phyloP scores from a whole-genome alignment of 2,797 vertebrate genomes.

The Chelon labrosus region DNA sequence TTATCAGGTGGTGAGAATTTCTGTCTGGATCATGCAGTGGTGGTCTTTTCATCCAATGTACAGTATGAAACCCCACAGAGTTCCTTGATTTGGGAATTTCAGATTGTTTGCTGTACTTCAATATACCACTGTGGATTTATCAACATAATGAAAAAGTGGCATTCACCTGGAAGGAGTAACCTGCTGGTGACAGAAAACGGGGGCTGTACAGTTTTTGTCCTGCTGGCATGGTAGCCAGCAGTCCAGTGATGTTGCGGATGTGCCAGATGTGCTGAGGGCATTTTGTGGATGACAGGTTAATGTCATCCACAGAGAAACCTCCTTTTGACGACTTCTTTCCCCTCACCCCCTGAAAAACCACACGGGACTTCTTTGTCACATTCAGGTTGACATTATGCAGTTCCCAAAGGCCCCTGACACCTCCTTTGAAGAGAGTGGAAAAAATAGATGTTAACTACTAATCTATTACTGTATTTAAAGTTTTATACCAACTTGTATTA shows the following conservation, averaged over 20 bases:
- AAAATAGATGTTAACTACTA: not conserved
- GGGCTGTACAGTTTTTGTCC: slow-evolving; percentile 79
- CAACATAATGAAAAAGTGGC: not conserved
- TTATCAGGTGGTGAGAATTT: too few relatives aligned
- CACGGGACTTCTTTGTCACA: slow-evolving; percentile 82
- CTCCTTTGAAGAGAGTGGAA: slow-evolving; percentile 49
- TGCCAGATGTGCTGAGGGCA: too few relatives aligned
- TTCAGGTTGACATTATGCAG: slow-evolving; percentile 85
- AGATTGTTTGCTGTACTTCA: too few relatives aligned
- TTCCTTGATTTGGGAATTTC: too few relatives aligned
- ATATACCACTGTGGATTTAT: too few relatives aligned
- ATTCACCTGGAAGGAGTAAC: slow-evolving; percentile 90
- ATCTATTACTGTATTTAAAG: not conserved
- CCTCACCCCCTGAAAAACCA: slow-evolving; percentile 87
- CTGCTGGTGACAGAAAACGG: slow-evolving; percentile 86
- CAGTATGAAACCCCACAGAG: too few relatives aligned
- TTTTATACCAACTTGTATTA: too few relatives aligned
- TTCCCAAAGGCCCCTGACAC: slow-evolving; percentile 85
- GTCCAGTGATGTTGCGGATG: slow-evolving; percentile 85
- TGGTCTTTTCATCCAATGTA: too few relatives aligned
- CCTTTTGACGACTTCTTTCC: slow-evolving; percentile 76
- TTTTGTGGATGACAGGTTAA: too few relatives aligned
- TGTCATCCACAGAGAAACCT: slow-evolving; percentile 92
- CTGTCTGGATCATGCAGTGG: too few relatives aligned
- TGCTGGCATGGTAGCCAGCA: slow-evolving; percentile 70